Conservation (phyloP, 1,140 invertebrate genomes). For the Diabrotica virgifera region DNA sequence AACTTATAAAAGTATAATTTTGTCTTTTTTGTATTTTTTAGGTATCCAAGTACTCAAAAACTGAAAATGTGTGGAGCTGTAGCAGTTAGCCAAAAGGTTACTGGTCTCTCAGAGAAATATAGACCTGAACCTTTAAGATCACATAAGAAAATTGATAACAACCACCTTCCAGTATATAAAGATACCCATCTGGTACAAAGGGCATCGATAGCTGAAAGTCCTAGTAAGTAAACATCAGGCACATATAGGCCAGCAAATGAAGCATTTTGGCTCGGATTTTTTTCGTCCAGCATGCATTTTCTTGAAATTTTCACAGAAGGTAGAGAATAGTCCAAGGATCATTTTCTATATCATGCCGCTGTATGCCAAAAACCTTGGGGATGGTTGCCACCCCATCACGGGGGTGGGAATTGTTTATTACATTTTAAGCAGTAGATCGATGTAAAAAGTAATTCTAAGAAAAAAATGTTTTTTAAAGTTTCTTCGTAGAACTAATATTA, state of each 20-base stretch:
- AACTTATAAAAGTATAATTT: no score
- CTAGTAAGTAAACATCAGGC: neutral
- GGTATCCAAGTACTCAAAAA: constrained; percentile 40
- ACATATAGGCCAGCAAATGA: neutral
- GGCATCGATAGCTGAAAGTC: constrained; percentile 35
- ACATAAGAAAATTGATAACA: constrained; percentile 29
- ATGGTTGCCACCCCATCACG: no score
- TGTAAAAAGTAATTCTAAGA: no score
- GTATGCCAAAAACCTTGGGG: no score
- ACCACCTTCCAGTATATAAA: constrained; percentile 14
- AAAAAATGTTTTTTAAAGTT: no score
- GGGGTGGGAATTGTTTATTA: no score
- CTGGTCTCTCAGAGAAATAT: constrained; percentile 36
- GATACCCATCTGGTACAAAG: constrained; percentile 21
- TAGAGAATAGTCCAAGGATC: no score
- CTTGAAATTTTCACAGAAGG: neutral
- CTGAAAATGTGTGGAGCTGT: constrained; percentile 52
- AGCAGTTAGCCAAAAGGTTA: constrained; percentile 46
- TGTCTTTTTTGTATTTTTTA: constrained; percentile 5
- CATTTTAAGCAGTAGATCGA: no score
- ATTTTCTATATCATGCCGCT: no score
- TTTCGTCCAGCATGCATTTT: no score
- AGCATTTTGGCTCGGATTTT: no score
- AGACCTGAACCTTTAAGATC: constrained; percentile 38
- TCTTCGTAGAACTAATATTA: no score